A percentile compares a stretch with the other conserved stretches of the same genome.
These are phyloP conservation scores for Ophion ventricosus DNA, from an alignment of 2,888 invertebrate species.

Conservation along the genomic window DNA sequence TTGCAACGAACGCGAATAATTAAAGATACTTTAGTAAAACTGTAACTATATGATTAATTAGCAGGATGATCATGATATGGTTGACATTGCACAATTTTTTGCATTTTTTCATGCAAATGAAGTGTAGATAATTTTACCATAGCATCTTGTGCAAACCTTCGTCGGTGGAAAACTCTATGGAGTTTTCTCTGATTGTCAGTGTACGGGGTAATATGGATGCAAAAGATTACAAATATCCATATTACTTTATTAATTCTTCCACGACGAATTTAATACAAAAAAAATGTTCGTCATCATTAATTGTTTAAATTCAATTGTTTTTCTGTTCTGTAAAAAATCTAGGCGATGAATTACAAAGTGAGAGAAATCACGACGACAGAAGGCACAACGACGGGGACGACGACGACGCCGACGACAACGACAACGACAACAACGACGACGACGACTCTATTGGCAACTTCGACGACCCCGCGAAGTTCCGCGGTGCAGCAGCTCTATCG, in stretches of 20 bases:
- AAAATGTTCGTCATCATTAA: not conserved
- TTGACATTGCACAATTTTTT: no score
- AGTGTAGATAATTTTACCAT: no score
- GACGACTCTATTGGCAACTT: constrained; percentile 77
- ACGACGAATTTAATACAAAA: not conserved
- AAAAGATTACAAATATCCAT: not conserved
- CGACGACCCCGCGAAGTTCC: constrained; percentile 82
- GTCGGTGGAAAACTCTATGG: no score
- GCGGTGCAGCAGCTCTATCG: constrained; percentile 85
- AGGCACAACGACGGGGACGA: constrained; percentile 83
- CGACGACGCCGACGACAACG: constrained; percentile 84
- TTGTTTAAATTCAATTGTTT: not conserved
- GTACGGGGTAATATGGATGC: not conserved
- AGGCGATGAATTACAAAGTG: constrained; percentile 73
- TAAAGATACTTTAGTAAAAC: no score
- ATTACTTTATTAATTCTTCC: not conserved
- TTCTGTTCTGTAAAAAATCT: constrained; percentile 56
- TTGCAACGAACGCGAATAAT: no score
- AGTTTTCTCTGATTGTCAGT: no score
- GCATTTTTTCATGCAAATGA: no score
- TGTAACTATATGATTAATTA: no score
- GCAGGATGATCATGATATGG: no score
- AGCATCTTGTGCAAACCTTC: no score
- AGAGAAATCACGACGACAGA: constrained; percentile 77
- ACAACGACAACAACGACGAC: constrained; percentile 83